Evolutionary conservation across 2,113 vertebrate genomes (phyloP).

Genomic region (Pristiophorus japonicus): DNA sequence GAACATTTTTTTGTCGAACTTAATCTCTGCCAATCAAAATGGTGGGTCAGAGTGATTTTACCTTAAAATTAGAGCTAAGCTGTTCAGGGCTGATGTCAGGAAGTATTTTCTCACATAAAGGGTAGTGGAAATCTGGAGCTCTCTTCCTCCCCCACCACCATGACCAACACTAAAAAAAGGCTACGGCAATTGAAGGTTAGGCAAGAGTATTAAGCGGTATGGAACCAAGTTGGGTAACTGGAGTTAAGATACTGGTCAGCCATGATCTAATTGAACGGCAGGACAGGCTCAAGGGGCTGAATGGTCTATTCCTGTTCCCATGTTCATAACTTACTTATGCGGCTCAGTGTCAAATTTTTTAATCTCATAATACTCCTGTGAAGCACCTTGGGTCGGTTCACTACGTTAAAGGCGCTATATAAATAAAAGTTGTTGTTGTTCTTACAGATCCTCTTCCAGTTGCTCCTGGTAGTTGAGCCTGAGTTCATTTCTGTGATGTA

Average conservation of each 20-base stretch:
- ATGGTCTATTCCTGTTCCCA: not conserved
- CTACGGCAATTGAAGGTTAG: not conserved
- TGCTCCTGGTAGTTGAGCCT: not conserved
- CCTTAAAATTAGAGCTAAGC: not conserved
- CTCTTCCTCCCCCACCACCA: not conserved
- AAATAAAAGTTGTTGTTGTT: too few species aligned
- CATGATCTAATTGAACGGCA: not conserved
- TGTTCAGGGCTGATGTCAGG: too few species aligned
- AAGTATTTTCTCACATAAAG: not conserved
- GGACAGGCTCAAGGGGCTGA: not conserved
- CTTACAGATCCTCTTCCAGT: not conserved
- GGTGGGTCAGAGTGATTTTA: not conserved
- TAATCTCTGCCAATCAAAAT: conserved; percentile 6
- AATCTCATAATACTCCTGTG: too few species aligned
- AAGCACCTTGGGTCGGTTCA: too few species aligned
- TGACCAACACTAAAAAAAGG: not conserved
- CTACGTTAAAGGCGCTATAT: too few species aligned
- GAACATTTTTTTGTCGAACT: not conserved
- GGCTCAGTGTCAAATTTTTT: too few species aligned
- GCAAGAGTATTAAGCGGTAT: not conserved
- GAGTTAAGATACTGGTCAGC: not conserved
- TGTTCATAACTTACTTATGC: not conserved
- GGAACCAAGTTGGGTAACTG: not conserved
- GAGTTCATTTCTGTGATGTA: not conserved
- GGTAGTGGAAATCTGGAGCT: not conserved